Evolutionary conservation across 2,888 invertebrate species (phyloP).

Genomic region (Plagiodera versicolora): DNA sequence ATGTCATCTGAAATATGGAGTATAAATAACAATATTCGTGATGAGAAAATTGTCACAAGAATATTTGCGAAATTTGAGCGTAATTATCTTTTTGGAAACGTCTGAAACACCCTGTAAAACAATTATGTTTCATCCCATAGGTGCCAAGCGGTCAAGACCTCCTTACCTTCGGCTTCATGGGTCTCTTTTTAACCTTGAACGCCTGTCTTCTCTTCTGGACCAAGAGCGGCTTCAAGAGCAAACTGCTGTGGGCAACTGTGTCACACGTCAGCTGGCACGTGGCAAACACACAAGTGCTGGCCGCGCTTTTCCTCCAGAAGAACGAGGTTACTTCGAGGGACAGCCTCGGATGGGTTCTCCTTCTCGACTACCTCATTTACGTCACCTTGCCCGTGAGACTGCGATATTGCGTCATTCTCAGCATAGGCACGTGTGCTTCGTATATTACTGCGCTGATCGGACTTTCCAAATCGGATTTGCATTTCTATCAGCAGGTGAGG

Average conservation of each 20-base stretch:
- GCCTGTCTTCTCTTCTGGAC: conserved; percentile 52
- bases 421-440: conserved; percentile 63
- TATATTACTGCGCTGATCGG: conserved; percentile 63
- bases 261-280: conserved; percentile 69
- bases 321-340: conserved; percentile 64
- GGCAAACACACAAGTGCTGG: conserved; percentile 64
- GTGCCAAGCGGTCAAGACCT: conserved; percentile 58
- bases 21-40: too few relatives aligned
- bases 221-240: conserved; percentile 44
- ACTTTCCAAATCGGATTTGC: conserved; percentile 58
- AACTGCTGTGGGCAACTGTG: conserved; percentile 59
- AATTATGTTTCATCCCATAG: too few relatives aligned
- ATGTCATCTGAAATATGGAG: too few relatives aligned
- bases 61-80: too few relatives aligned
- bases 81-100: too few relatives aligned
- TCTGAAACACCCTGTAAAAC: too few relatives aligned
- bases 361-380: conserved; percentile 73
- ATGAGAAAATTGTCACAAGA: too few relatives aligned
- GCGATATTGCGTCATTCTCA: conserved; percentile 63
- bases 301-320: conserved; percentile 64
- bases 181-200: conserved; percentile 51
- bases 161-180: conserved; percentile 49
- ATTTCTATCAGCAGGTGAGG: conserved; percentile 58
- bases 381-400: conserved; percentile 72
- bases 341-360: conserved; percentile 71